Conservation (phyloP, 2,797 vertebrate genomes). For the Channa striata region DNA sequence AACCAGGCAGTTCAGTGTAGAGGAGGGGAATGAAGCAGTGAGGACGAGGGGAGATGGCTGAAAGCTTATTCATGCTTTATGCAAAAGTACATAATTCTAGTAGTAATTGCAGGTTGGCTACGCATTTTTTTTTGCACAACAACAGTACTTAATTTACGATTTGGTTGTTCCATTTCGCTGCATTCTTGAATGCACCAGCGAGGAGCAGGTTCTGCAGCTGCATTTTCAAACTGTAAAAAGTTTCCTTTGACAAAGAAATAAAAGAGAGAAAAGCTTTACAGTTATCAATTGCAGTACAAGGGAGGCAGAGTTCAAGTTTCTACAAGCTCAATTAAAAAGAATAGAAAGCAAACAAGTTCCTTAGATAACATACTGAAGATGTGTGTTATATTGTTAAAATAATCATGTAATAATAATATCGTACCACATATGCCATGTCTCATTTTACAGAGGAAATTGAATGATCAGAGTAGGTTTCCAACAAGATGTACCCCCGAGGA, state of each 20-base stretch:
- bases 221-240: neutral
- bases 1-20: constrained; percentile 24
- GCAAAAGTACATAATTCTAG: constrained; percentile 24
- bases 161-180: neutral
- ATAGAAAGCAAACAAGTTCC: neutral
- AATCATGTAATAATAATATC: neutral
- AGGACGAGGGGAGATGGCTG: constrained; percentile 14
- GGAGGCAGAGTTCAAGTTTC: neutral
- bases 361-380: neutral
- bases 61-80: constrained; percentile 27
- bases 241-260: neutral
- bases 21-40: constrained; percentile 37
- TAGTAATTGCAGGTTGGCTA: constrained; percentile 6
- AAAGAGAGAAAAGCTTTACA: neutral
- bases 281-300: neutral
- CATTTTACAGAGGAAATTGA: constrained; percentile 20
- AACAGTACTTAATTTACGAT: neutral
- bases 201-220: neutral
- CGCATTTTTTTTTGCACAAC: constrained; percentile 9
- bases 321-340: neutral
- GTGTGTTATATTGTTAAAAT: neutral
- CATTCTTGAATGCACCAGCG: neutral
- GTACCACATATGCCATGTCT: neutral
- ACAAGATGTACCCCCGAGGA: neutral
- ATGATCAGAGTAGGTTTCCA: constrained; percentile 1